Evolutionary conservation across 1,140 invertebrate species (phyloP), one percentile per base, ranked within the genome.

Genomic region (Agrypnia vestita): DNA sequence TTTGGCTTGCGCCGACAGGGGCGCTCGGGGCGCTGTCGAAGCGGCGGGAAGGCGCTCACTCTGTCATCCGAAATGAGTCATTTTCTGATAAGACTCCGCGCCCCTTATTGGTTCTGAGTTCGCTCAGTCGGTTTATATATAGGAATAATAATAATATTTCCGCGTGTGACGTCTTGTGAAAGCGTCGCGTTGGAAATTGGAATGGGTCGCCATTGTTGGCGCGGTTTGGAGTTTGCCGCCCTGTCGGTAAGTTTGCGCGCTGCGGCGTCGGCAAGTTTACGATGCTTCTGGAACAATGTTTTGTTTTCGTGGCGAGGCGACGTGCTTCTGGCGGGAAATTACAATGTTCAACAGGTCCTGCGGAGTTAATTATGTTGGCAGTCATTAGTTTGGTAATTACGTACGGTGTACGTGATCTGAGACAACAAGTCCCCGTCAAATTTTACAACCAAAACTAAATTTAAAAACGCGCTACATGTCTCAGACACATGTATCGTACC

Each of bases 31-130:
- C 11, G 17, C 21, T 61, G 11, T 67, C 43, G 53, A 49, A 17
- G 10, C 62, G 72, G 44, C n/a, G 74, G 49, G 44, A 44, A 62
- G 12, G 21, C 61, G 59, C 86, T 86, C 79, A 87, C 87, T 89
- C 88, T 89, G 88, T 89, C 88, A 89, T 86, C 88, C 86, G 86
- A 87, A 88, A 88, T 86, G 87, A 88, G 84, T 89, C 87, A 89
- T 89, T 89, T 89, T 89, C 87, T 89, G 88, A 89, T 89, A 89
- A 89, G 86, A 78, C 83, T 84, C 84, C 84, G 80, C 35, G 13
- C 35, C 84, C 86, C 56, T 74, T 82, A 82, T 82, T 82, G 81
- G 81, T 77, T 75, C 43, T 72, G 67, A 49, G 67, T 55, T 73
- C 51, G 72, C 43, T 56, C 25, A 59, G 53, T 55, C 72, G 80